These are phyloP conservation scores for Brachyhypopomus gauderio DNA, from an alignment of 2,113 vertebrate species.

Conservation along the genomic window DNA sequence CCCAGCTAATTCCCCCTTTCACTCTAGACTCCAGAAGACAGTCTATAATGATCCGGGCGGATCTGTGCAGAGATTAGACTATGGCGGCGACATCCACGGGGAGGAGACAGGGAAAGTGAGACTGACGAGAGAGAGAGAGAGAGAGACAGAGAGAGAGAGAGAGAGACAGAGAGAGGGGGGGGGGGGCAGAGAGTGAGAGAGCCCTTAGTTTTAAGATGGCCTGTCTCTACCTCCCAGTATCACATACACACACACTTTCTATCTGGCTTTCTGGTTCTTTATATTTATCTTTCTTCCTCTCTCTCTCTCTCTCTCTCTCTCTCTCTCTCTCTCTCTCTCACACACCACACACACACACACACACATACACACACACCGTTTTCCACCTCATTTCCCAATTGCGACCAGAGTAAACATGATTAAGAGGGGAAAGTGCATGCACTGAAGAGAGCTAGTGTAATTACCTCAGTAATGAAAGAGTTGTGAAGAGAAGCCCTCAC, in stretches of 20 bases:
- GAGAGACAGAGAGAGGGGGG: slow-evolving; percentile 2
- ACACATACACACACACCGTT: slow-evolving; percentile 54
- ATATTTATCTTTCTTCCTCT: background rate
- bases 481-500: slow-evolving; percentile 43
- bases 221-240: slow-evolving; percentile 46
- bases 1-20: slow-evolving; percentile 80
- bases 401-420: slow-evolving; percentile 74
- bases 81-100: slow-evolving; percentile 67
- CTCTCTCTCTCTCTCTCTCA: slow-evolving; percentile 51
- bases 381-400: slow-evolving; percentile 79
- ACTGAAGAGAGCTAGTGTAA: slow-evolving; percentile 64
- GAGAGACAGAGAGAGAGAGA: background rate
- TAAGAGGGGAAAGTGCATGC: slow-evolving; percentile 66
- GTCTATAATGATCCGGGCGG: slow-evolving; percentile 80
- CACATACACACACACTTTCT: slow-evolving; percentile 50
- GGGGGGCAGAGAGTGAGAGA: background rate
- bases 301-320: slow-evolving; percentile 31
- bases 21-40: slow-evolving; percentile 73
- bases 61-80: slow-evolving; percentile 72
- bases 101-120: slow-evolving; percentile 45
- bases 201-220: slow-evolving; percentile 31
- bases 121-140: slow-evolving; percentile 9
- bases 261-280: slow-evolving; percentile 13
- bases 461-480: slow-evolving; percentile 62
- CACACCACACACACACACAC: no score